These are phyloP conservation scores for Eupithecia subumbrata DNA, from an alignment of 2,888 invertebrate species.

Conservation along the genomic window DNA sequence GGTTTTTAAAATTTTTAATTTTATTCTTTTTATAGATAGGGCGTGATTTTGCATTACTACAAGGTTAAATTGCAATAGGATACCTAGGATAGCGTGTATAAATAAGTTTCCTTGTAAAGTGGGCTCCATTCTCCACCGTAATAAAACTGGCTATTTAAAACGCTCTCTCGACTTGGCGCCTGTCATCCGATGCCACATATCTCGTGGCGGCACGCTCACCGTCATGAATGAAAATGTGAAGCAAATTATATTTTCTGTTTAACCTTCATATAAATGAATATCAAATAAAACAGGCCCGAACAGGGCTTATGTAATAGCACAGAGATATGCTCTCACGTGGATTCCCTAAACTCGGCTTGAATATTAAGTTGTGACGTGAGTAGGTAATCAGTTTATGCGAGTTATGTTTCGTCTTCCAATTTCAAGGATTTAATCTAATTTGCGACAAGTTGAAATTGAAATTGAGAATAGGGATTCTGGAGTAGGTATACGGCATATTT, in stretches of 20 bases:
- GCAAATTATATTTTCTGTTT: conserved; percentile 31
- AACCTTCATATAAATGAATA: conserved; percentile 29
- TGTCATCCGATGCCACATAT: conserved; percentile 70
- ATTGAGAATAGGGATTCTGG: neutral
- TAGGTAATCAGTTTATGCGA: conserved; percentile 14
- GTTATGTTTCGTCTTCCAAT: conserved; percentile 10
- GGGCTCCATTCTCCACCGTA: conserved; percentile 1
- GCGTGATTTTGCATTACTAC: neutral
- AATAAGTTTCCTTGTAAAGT: neutral
- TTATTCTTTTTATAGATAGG: too few species aligned
- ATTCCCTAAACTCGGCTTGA: conserved; percentile 18
- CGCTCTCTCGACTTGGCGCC: conserved; percentile 55
- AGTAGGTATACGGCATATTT: neutral
- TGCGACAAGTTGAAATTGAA: conserved; percentile 7
- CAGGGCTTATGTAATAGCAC: conserved; percentile 20
- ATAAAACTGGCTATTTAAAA: conserved; percentile 43
- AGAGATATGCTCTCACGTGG: conserved; percentile 18
- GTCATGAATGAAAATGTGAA: conserved; percentile 54
- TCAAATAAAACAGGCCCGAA: conserved; percentile 27
- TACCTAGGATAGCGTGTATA: neutral
- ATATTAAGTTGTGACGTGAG: conserved; percentile 19
- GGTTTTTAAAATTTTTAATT: too few species aligned
- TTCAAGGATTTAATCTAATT: conserved; percentile 17
- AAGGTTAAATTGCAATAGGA: neutral
- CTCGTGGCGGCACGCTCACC: conserved; percentile 55